Base-by-base conservation (phyloP, 2,797 vertebrate genomes). In the Microcaecilia unicolor region DNA sequence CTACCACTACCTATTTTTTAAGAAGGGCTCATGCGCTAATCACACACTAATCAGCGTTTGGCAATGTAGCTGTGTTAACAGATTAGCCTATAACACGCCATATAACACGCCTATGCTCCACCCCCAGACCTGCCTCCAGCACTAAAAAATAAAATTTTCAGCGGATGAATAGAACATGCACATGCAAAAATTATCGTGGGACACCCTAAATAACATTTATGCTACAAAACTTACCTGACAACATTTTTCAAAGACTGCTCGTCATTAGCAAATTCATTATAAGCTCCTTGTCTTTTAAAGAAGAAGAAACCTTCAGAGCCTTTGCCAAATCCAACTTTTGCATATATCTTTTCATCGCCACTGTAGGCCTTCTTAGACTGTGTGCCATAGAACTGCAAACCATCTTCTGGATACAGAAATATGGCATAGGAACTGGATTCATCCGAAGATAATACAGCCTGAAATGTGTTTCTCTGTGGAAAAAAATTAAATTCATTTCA, bases 401-500 rank as follows among this genome's bases (percentile, higher is more conserved):
- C 74, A 3, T 88, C 84, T 29, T 85, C 82, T 10, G 87, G 69
- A 37, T 97, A 98, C 18, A 96, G 85, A 56, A 93, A 72, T 47
- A 97, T 73, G 18, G 89, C 92, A n/a, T 87, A 95, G 10, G 90
- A 88, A 44, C 63, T 62, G 5, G 67, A 72, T 9, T 86, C 78
- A 22, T 81, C 69, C 35, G 87, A 90, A 2, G 88, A 88, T 48
- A 98, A 53, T 32, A 89, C 81, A 56, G 89, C 73, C 73, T 98
- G 94, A 68, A 97, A 96, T 4, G 91, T 95, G 71, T 91, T 96
- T 67, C 87, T 91, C 92, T 98, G 83, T 38, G 37, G 27, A 39
- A 25, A 57, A 21, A 35, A 49, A 15, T 9, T 20, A 50, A 44
- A 25, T 51, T 20, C 29, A 18, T n/a, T n/a, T n/a, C n/a, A n/a